Conservation (phyloP, 1,140 invertebrate genomes). For the Drosophila lacteicornis region DNA sequence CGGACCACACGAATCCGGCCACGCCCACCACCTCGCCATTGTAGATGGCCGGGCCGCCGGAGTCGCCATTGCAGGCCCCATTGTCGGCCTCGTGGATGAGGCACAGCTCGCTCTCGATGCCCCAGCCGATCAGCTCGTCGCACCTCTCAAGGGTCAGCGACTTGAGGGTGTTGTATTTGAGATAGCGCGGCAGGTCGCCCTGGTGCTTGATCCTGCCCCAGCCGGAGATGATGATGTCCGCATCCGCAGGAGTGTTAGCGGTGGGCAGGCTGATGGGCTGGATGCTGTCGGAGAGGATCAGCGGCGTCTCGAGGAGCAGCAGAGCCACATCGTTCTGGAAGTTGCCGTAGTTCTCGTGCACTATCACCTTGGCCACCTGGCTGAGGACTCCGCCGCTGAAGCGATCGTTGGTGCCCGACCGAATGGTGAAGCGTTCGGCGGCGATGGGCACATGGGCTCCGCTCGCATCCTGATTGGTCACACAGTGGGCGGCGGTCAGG, state of each 20-base stretch:
- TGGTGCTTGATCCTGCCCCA: conserved; percentile 85
- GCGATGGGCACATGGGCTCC: conserved; percentile 2
- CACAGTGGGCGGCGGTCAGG: conserved; percentile 87
- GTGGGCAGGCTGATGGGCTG: conserved; percentile 72
- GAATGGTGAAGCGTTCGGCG: conserved; percentile 36
- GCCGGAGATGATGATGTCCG: conserved; percentile 82
- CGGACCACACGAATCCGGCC: conserved; percentile 60
- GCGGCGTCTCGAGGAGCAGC: conserved; percentile 75
- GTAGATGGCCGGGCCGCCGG: conserved; percentile 71
- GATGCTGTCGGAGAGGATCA: conserved; percentile 78
- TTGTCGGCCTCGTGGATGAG: conserved; percentile 57
- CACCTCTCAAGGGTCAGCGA: conserved; percentile 46
- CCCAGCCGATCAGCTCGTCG: conserved; percentile 29
- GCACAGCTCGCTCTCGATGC: conserved; percentile 51
- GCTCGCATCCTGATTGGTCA: conserved; percentile 21
- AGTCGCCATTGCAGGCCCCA: conserved; percentile 73
- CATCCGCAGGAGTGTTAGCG: conserved; percentile 59
- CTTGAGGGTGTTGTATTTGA: conserved; percentile 67
- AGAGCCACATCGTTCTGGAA: conserved; percentile 86
- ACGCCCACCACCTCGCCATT: conserved; percentile 73
- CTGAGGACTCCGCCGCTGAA: conserved; percentile 53
- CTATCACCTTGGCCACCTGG: conserved; percentile 54
- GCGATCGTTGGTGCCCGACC: conserved; percentile 60
- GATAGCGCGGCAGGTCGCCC: conserved; percentile 60
- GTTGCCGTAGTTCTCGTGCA: conserved; percentile 81